Conservation (phyloP, 2,888 invertebrate genomes). For the Phyllotreta striolata region DNA sequence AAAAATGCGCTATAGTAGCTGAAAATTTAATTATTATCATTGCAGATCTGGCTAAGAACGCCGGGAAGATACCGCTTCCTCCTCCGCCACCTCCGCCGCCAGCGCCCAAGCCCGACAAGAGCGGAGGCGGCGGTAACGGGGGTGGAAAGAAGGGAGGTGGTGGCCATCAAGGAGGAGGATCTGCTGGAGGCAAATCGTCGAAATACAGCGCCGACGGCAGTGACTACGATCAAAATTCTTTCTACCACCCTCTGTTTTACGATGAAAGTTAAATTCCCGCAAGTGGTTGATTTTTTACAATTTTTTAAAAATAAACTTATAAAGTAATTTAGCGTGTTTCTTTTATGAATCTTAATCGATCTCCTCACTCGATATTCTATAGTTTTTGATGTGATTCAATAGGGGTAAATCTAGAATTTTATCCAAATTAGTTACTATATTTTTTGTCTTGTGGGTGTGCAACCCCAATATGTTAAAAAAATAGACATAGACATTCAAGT, state of each 20-base stretch:
- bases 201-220: conserved; percentile 43
- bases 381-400: no score
- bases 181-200: conserved; percentile 40
- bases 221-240: conserved; percentile 42
- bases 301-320: conserved; percentile 39
- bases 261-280: conserved; percentile 41
- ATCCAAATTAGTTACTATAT: no score
- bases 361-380: background rate
- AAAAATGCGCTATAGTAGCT: background rate
- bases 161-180: conserved; percentile 52
- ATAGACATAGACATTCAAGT: no score
- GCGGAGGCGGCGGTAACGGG: conserved; percentile 37
- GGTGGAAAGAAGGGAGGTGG: conserved; percentile 60
- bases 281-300: conserved; percentile 41
- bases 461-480: no score
- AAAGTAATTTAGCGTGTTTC: background rate
- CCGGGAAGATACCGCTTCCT: conserved; percentile 45
- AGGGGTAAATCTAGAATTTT: no score
- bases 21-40: background rate
- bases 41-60: conserved; percentile 48
- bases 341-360: background rate
- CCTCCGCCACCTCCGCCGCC: conserved; percentile 45
- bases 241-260: conserved; percentile 48
- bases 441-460: no score
- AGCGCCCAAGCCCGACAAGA: conserved; percentile 35